phyloP scores from a whole-genome alignment of 2,888 invertebrate species.

The Nectonema munidae region DNA sequence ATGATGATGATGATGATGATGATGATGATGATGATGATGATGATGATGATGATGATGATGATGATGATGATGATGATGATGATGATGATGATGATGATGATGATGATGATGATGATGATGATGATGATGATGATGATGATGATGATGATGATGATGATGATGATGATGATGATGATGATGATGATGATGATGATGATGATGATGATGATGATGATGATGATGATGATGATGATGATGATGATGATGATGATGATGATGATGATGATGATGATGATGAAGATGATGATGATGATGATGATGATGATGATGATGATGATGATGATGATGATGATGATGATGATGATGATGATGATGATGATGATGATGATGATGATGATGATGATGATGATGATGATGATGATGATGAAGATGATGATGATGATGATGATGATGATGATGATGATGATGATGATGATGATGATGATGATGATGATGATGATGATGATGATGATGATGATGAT shows the following conservation, averaged over 20 bases:
- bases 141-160: slow-evolving; percentile 15
- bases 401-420: slow-evolving; percentile 15
- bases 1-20: slow-evolving; percentile 13
- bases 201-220: slow-evolving; percentile 14
- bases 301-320: slow-evolving; percentile 13
- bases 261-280: slow-evolving; percentile 12
- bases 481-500: too few species aligned
- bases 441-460: slow-evolving; percentile 11
- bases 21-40: slow-evolving; percentile 9
- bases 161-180: slow-evolving; percentile 13
- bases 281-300: slow-evolving; percentile 17
- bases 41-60: slow-evolving; percentile 17
- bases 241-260: slow-evolving; percentile 12
- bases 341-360: slow-evolving; percentile 11
- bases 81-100: slow-evolving; percentile 17
- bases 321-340: slow-evolving; percentile 9
- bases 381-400: slow-evolving; percentile 13
- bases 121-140: slow-evolving; percentile 16
- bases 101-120: slow-evolving; percentile 14
- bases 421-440: slow-evolving; percentile 10
- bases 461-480: slow-evolving; percentile 15
- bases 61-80: slow-evolving; percentile 14
- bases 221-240: slow-evolving; percentile 17
- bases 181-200: slow-evolving; percentile 17
- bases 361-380: slow-evolving; percentile 1